A percentile compares a stretch with the other conserved stretches of the same genome.
Conservation (phyloP, 2,888 invertebrate genomes). For the Cabera pusaria region DNA sequence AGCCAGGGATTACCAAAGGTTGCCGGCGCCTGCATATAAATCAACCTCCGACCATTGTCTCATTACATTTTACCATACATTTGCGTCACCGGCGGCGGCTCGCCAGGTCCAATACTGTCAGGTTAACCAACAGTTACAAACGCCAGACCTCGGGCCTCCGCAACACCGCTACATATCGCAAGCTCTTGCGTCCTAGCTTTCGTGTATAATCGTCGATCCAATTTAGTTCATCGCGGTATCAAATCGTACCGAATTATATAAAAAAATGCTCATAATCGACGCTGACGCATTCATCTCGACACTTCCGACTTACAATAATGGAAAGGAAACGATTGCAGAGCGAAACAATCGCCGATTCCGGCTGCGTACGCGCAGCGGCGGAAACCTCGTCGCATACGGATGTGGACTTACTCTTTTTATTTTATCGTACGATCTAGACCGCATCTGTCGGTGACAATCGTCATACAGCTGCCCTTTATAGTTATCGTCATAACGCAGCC, state of each 20-base stretch:
- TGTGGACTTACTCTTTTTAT: slow-evolving; percentile 75
- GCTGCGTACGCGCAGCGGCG: slow-evolving; percentile 63
- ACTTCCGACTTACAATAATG: slow-evolving; percentile 71
- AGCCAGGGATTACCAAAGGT: slow-evolving; percentile 50
- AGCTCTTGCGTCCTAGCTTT: slow-evolving; percentile 75
- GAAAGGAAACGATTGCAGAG: slow-evolving; percentile 71
- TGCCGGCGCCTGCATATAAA: slow-evolving; percentile 50
- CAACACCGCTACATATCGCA: slow-evolving; percentile 75
- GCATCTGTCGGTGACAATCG: slow-evolving; percentile 75
- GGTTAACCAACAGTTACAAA: slow-evolving; percentile 69
- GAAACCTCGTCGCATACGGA: slow-evolving; percentile 72
- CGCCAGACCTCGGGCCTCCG: slow-evolving; percentile 53
- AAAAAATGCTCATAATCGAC: slow-evolving; percentile 5
- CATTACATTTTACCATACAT: slow-evolving; percentile 61
- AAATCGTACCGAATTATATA: slow-evolving; percentile 12
- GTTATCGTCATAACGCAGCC: slow-evolving; percentile 58
- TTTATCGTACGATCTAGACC: slow-evolving; percentile 75
- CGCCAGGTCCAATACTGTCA: slow-evolving; percentile 61
- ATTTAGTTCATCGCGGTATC: slow-evolving; percentile 28
- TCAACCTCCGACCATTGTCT: slow-evolving; percentile 51
- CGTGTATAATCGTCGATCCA: slow-evolving; percentile 61
- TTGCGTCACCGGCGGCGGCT: slow-evolving; percentile 55
- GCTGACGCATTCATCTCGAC: slow-evolving; percentile 49
- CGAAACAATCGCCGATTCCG: slow-evolving; percentile 75
- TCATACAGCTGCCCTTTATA: slow-evolving; percentile 72